These are phyloP conservation scores for Astropecten irregularis DNA, from an alignment of 53 echinoderm and acorn worm genomes.

Conservation along the genomic window DNA sequence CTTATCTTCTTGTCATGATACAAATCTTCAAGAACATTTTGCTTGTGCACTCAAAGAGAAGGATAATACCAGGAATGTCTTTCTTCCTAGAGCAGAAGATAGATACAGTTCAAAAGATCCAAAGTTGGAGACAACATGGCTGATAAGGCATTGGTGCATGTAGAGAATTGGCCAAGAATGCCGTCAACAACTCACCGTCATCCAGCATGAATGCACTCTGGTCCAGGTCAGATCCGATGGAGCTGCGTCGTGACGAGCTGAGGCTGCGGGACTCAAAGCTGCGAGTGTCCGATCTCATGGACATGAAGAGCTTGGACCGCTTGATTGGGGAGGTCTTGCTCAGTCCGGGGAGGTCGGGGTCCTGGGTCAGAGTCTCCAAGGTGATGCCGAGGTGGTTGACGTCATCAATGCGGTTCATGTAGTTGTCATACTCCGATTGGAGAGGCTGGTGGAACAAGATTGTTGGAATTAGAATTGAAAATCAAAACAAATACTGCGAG, in stretches of 20 bases:
- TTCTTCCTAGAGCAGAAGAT: no score
- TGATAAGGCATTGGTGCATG: no score
- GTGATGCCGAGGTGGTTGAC: conserved; percentile 79
- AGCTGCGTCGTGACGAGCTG: conserved; percentile 88
- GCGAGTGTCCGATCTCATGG: conserved; percentile 69
- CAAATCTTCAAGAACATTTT: no score
- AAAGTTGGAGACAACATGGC: no score
- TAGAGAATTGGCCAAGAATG: no score
- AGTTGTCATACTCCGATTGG: conserved; percentile 82
- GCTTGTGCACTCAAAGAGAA: no score
- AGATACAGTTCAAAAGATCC: no score
- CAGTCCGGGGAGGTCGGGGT: conserved; percentile 77
- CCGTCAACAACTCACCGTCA: conserved; percentile 92
- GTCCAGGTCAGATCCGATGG: conserved; percentile 93
- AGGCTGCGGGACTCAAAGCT: conserved; percentile 78
- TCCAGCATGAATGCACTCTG: conserved; percentile 93
- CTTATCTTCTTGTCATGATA: no score
- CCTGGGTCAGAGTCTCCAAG: conserved; percentile 83
- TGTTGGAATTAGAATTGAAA: neutral
- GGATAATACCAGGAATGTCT: no score
- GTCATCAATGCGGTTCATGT: conserved; percentile 76
- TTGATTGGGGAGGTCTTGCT: conserved; percentile 83
- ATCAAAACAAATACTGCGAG: neutral
- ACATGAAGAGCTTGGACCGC: conserved; percentile 70
- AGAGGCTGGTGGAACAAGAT: conserved; percentile 75